Conservation (phyloP, 2,113 vertebrate genomes). For the Tetraodon nigroviridis region DNA sequence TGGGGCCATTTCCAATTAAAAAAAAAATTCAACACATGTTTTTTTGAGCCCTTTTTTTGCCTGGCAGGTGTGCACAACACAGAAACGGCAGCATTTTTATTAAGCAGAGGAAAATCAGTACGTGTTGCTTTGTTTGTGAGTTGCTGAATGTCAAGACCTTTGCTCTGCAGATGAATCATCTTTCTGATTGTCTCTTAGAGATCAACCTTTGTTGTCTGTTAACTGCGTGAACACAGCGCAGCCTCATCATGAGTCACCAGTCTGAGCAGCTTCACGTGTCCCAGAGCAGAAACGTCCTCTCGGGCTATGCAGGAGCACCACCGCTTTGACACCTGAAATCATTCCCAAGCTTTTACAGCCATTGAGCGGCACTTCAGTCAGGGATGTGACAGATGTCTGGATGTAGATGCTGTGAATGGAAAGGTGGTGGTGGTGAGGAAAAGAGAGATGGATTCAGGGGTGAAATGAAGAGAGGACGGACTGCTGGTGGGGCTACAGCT, state of each 20-base stretch:
- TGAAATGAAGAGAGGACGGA: slow-evolving; percentile 34
- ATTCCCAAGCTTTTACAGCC: slow-evolving; percentile 24
- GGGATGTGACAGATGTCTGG: no score
- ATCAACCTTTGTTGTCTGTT: slow-evolving; percentile 22
- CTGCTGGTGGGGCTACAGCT: slow-evolving; percentile 41
- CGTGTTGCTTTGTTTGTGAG: slow-evolving; percentile 25
- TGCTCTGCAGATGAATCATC: slow-evolving; percentile 40
- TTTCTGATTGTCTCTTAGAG: slow-evolving; percentile 25
- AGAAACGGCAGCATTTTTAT: no score
- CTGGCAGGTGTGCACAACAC: no score
- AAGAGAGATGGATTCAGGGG: slow-evolving; percentile 26
- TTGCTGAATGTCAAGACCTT: slow-evolving; percentile 46
- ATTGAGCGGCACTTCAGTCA: slow-evolving; percentile 56
- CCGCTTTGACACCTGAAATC: no score
- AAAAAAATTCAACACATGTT: no score
- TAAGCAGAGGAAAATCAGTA: not conserved
- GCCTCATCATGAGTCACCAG: slow-evolving; percentile 21
- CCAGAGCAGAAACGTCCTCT: not conserved
- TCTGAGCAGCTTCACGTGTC: slow-evolving; percentile 26
- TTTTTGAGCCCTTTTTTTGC: no score
- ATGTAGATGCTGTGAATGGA: slow-evolving; percentile 46
- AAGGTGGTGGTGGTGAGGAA: slow-evolving; percentile 21
- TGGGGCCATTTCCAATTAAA: no score
- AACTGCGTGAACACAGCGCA: slow-evolving; percentile 25
- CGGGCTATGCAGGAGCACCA: no score